These are phyloP conservation scores for Aphrocallistes beatrix DNA, from an alignment of 37 sponge, comb jelly and placozoan genomes.

Conservation along the genomic window DNA sequence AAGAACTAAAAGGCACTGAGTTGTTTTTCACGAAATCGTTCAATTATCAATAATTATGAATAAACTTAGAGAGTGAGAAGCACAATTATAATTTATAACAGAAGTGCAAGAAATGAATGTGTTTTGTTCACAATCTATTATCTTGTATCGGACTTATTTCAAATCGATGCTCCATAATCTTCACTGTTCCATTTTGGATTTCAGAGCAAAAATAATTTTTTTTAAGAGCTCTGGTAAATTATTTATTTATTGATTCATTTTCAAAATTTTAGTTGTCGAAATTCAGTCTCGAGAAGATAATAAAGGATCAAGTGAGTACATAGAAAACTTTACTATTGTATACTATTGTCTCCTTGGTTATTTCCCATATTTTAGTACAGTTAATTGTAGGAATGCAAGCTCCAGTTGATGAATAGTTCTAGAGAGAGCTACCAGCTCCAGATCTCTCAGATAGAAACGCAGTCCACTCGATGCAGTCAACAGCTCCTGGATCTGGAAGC, in stretches of 20 bases:
- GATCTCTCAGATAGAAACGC: background rate
- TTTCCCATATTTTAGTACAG: background rate
- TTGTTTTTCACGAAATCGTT: too few species aligned
- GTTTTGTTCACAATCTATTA: too few species aligned
- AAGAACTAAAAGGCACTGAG: too few species aligned
- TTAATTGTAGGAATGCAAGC: background rate
- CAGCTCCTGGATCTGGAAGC: background rate
- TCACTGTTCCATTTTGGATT: too few species aligned
- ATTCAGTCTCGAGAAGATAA: background rate
- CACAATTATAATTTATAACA: too few species aligned
- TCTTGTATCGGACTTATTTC: too few species aligned
- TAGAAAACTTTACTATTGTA: background rate
- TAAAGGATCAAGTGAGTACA: background rate
- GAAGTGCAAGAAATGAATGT: too few species aligned
- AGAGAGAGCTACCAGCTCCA: constrained; percentile 5
- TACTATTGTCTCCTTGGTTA: background rate
- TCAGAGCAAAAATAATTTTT: background rate
- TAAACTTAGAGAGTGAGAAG: too few species aligned
- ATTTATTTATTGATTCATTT: background rate
- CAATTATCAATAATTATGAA: too few species aligned
- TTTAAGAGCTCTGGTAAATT: background rate
- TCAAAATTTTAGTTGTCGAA: constrained; percentile 9
- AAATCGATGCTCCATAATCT: too few species aligned
- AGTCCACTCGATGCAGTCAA: background rate
- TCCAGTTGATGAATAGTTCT: constrained; percentile 11